These are phyloP conservation scores for Trichonephila inaurata DNA, from an alignment of 1,140 invertebrate species.

Conservation along the genomic window DNA sequence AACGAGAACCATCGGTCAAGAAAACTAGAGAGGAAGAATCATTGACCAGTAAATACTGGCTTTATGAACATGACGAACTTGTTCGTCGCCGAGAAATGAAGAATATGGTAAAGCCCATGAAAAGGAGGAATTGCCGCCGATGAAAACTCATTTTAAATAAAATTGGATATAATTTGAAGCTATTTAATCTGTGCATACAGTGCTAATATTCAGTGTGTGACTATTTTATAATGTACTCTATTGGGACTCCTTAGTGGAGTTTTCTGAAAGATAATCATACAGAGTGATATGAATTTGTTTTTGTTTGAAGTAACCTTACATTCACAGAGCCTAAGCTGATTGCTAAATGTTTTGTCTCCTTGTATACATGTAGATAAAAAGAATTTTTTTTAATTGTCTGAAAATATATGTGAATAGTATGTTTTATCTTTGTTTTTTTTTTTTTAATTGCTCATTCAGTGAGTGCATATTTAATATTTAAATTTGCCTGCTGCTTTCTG, in stretches of 20 bases:
- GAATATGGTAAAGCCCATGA: not conserved
- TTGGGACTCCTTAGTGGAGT: not conserved
- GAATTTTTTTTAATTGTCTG: conserved; percentile 14
- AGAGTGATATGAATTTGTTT: not conserved
- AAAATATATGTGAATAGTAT: conserved; percentile 12
- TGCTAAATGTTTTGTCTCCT: conserved; percentile 1
- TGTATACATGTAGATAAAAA: conserved; percentile 51
- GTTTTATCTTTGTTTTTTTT: not conserved
- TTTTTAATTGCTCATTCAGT: not conserved
- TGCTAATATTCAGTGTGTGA: conserved; percentile 22
- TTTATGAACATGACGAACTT: not conserved
- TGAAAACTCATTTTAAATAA: not conserved
- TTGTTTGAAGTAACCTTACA: not conserved
- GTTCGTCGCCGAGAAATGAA: not conserved
- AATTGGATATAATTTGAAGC: conserved; percentile 3
- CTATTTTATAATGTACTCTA: conserved; percentile 3
- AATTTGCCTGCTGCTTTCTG: not conserved
- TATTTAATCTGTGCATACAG: conserved; percentile 21
- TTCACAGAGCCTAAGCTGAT: conserved; percentile 3
- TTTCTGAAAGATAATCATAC: conserved; percentile 20
- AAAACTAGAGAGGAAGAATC: not conserved
- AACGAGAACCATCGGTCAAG: not conserved
- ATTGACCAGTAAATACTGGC: not conserved
- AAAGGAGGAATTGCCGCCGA: not conserved
- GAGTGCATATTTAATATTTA: not conserved